phyloP scores from a whole-genome alignment of 1,140 invertebrate genomes.

The Pogonognathellus flavescens region DNA sequence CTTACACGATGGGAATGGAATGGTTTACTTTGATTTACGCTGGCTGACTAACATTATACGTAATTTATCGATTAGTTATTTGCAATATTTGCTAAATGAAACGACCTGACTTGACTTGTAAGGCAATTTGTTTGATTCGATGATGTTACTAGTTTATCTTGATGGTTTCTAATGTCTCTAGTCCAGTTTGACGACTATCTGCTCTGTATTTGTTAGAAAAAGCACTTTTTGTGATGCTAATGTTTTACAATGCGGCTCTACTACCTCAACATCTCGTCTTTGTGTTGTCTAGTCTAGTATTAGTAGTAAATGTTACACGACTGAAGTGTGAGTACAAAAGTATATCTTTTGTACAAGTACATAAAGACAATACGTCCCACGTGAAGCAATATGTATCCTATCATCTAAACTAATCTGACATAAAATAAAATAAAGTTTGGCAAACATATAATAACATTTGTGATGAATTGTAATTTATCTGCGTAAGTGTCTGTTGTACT shows the following conservation, averaged over 20 bases:
- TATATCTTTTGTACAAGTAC: too few species aligned
- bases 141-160: conserved; percentile 36
- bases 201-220: conserved; percentile 27
- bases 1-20: conserved; percentile 27
- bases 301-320: background rate
- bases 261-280: background rate
- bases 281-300: background rate
- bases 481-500: conserved; percentile 5
- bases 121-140: background rate
- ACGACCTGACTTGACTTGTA: conserved; percentile 18
- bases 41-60: conserved; percentile 35
- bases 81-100: conserved; percentile 47
- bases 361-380: background rate
- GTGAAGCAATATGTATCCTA: background rate
- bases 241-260: background rate
- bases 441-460: conserved; percentile 31
- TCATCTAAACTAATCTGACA: conserved; percentile 5
- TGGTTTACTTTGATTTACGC: conserved; percentile 45
- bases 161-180: conserved; percentile 17
- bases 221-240: background rate
- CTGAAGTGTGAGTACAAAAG: background rate
- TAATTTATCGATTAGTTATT: conserved; percentile 48
- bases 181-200: conserved; percentile 44
- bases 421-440: conserved; percentile 38
- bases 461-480: conserved; percentile 35